These are phyloP conservation scores for Dicycla oo DNA, from an alignment of 2,888 invertebrate species.

Conservation along the genomic window DNA sequence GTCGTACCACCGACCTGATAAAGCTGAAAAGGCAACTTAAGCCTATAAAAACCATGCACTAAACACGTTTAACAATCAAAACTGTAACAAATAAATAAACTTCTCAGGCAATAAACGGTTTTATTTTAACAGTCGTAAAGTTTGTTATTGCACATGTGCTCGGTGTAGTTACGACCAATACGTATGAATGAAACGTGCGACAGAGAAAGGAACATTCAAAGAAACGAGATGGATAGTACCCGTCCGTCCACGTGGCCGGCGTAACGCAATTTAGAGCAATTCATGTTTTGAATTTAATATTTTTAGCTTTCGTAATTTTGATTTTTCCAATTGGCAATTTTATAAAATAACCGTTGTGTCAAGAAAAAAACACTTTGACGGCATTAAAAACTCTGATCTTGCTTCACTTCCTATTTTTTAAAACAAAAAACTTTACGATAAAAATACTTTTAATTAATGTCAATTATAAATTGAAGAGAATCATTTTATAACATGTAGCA, in stretches of 20 bases:
- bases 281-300: conserved; percentile 69
- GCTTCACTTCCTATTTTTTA: neutral
- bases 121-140: conserved; percentile 87
- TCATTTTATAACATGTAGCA: too few relatives aligned
- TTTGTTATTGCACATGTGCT: conserved; percentile 87
- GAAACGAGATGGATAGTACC: conserved; percentile 79
- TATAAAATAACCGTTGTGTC: too few relatives aligned
- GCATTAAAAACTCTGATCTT: neutral
- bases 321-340: neutral
- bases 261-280: conserved; percentile 83
- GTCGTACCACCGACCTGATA: conserved; percentile 89
- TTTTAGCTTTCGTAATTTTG: neutral
- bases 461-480: neutral
- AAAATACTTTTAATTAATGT: neutral
- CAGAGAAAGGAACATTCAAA: conserved; percentile 74
- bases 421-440: too few relatives aligned
- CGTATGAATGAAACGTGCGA: conserved; percentile 87
- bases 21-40: conserved; percentile 91
- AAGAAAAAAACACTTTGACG: neutral
- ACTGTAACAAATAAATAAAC: conserved; percentile 88
- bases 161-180: conserved; percentile 84
- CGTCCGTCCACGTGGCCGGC: conserved; percentile 87
- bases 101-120: conserved; percentile 87
- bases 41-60: conserved; percentile 91
- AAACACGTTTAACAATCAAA: conserved; percentile 86